phyloP scores from a whole-genome alignment of 2,113 vertebrate species.

The Scopus umbretta region DNA sequence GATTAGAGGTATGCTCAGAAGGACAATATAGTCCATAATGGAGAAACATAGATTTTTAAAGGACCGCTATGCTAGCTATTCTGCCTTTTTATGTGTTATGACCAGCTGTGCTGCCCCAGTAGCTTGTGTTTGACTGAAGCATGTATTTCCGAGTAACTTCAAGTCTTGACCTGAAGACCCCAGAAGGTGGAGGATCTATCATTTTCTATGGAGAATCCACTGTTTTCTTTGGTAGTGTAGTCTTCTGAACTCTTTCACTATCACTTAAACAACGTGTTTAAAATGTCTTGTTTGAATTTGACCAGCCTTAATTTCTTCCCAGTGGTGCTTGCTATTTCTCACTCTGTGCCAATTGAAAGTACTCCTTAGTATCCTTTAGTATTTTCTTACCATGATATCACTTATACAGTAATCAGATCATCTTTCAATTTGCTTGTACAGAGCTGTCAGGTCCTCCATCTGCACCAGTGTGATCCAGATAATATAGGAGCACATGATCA shows the following conservation, averaged over 20 bases:
- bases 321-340: neutral
- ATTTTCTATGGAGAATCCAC: neutral
- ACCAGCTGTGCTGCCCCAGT: neutral
- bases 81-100: neutral
- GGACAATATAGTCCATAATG: neutral
- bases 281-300: neutral
- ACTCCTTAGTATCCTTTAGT: neutral
- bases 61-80: neutral
- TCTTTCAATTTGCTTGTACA: neutral
- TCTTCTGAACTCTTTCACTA: neutral
- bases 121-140: neutral
- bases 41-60: neutral
- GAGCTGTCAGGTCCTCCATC: neutral
- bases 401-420: neutral
- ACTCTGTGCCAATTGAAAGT: neutral
- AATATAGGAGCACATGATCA: neutral
- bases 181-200: neutral
- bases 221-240: neutral
- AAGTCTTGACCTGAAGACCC: neutral
- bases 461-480: neutral
- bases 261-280: neutral
- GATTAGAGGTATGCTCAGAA: neutral
- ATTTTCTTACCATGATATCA: neutral
- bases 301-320: neutral
- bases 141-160: neutral